Base-by-base conservation (phyloP, 2,797 vertebrate genomes). In the Apogon talboti region DNA sequence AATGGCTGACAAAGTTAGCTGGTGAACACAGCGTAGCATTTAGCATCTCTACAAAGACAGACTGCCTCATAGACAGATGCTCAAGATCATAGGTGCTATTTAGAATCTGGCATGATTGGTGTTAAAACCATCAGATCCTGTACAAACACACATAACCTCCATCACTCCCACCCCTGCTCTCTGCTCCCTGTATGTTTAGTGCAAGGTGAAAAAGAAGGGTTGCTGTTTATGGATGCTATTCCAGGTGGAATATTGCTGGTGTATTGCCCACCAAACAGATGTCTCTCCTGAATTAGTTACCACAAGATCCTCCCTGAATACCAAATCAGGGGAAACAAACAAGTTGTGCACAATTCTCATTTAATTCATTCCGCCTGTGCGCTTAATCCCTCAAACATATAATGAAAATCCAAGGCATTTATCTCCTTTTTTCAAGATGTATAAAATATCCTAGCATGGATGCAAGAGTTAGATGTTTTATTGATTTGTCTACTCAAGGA, bases 221-320 rank as follows among this genome's bases (percentile, higher is more conserved):
- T 68, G 72, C 77, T 88, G 85, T 76, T 87, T 86, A 87, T 78
- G 78, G 78, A 89, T 83, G 78, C 68, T 56, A 79, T 88, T 79
- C 88, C 89, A 84, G 83, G 78, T 88, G 89, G 87, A 83, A 80
- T 78, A 81, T 86, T 79, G 81, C 75, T 77, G 74, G 76, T 85
- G 62, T 78, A 74, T 76, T 82, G 84, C 85, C 84, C 84, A 86
- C 82, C 78, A 76, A 85, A 82, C 90, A 92, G 87, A 90, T 92
- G 90, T 89, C 88, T 90, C 85, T 80, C 77, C 86, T 89, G 88
- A 92, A 90, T 92, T 89, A 82, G 87, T 91, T 86, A 91, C 84
- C 84, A 72, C 79, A 65, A 62, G 63, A 82, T 82, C 82, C 74
- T 79, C 71, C 71, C 79, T 86, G 87, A 83, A 90, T 92, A 84